Percentiles rank a stretch among this genome's conserved stretches.
Conservation (phyloP, 2,113 vertebrate species). For the Zosterops lateralis region DNA sequence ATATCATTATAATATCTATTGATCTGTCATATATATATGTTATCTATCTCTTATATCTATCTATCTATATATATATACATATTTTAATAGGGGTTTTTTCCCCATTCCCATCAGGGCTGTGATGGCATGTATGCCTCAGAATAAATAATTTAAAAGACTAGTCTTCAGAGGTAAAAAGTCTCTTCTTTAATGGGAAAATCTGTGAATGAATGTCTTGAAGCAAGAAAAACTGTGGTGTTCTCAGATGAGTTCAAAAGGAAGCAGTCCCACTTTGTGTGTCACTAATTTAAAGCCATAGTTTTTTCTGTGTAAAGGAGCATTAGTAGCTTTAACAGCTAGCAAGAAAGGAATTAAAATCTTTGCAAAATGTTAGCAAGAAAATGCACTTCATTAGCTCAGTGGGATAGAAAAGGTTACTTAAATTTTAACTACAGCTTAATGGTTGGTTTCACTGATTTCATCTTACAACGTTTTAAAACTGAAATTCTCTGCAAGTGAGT, state of each 20-base stretch:
- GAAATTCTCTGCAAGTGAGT: not conserved
- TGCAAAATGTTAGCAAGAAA: constrained; percentile 64
- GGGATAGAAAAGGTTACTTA: constrained; percentile 52
- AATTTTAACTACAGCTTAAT: constrained; percentile 60
- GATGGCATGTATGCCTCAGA: not conserved
- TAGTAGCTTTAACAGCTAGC: constrained; percentile 39
- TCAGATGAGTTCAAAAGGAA: constrained; percentile 9
- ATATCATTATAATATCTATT: not conserved
- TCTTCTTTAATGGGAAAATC: constrained; percentile 44
- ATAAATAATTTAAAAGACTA: constrained; percentile 29
- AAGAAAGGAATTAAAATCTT: constrained; percentile 48
- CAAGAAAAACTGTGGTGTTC: constrained; percentile 28
- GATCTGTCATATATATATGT: not conserved
- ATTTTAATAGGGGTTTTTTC: not conserved
- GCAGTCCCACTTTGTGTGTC: not conserved
- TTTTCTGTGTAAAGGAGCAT: not conserved
- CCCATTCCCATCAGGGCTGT: not conserved
- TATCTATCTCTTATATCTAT: not conserved
- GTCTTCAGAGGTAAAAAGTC: not conserved
- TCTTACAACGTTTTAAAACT: not conserved
- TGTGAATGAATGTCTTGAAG: constrained; percentile 36
- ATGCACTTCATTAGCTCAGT: constrained; percentile 61
- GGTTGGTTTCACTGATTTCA: constrained; percentile 45
- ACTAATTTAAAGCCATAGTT: constrained; percentile 42
- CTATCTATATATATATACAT: not conserved